Evolutionary conservation across 2,888 invertebrate genomes (phyloP).

Genomic region (Pollenia griseotomentosa): DNA sequence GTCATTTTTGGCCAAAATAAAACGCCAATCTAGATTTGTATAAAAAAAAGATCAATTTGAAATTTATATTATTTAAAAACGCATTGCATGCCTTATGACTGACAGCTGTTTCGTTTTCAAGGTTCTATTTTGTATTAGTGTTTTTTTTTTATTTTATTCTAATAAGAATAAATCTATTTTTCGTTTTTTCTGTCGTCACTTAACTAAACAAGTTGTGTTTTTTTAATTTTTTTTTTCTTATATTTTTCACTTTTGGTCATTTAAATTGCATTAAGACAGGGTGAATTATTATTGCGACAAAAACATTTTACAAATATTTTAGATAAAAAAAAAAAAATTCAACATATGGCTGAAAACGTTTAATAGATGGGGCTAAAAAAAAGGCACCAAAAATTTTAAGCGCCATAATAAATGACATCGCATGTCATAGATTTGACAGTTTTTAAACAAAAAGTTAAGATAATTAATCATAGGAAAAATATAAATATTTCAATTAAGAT

Average conservation of each 20-base stretch:
- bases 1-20: constrained; percentile 29
- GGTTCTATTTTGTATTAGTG: constrained; percentile 29
- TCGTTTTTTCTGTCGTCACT: constrained; percentile 13
- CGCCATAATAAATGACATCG: constrained; percentile 21
- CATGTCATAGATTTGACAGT: constrained; percentile 27
- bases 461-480: neutral
- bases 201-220: neutral
- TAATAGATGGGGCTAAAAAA: neutral
- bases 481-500: too few species aligned
- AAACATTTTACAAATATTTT: constrained; percentile 1
- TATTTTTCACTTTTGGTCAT: neutral
- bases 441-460: constrained; percentile 1
- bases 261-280: constrained; percentile 13
- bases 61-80: constrained; percentile 20
- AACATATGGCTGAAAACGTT: constrained; percentile 4
- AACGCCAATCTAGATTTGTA: neutral
- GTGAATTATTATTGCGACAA: neutral
- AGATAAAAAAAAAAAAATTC: neutral
- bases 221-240: neutral
- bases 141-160: neutral
- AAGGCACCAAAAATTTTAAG: neutral
- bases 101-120: constrained; percentile 53
- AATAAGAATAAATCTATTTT: constrained; percentile 23
- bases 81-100: constrained; percentile 53
- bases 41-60: constrained; percentile 3